Base-by-base conservation (phyloP, 2,888 invertebrate genomes). In the Morinoia aosen region DNA sequence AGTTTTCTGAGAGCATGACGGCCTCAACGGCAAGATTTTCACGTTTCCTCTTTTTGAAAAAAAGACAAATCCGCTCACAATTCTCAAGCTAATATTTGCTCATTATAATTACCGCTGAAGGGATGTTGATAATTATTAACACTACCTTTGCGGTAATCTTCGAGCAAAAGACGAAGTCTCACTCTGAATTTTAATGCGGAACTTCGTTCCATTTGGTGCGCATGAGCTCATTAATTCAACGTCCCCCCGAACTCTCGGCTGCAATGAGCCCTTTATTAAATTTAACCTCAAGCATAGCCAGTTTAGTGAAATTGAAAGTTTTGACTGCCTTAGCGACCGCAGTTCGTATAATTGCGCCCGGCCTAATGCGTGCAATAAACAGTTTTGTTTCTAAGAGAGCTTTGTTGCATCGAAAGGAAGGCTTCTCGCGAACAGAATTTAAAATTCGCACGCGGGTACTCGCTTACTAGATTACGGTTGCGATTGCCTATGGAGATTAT, bases 211-310 rank as follows among this genome's bases (percentile, higher is more conserved):
- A 76, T 76, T 76, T 76, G 76, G 76, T 76, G 25, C 1, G 33
- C 76, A 76, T 16, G 76, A 76, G 76, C 76, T 76, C 33, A 76
- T 25, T 76, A 76, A 76, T 76, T 76, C 76, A 33, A 76, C 33
- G 33, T 33, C 90, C 40, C 40, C 16, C 90, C 48, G 48, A 90
- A 90, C 90, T 90, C 48, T 39, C 90, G 48, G 48, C 12, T 93
- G 48, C 11, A 93, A 56, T 93, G 93, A 57, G 93, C 57, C 93
- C 57, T 33, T 16, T 93, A 33, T 93, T 90, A 90, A 56, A 93
- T 93, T 93, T 93, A 93, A 93, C 57, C 58, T 58, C 93, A 93
- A 57, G 93, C 56, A 57, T 58, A 12, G 93, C 93, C 93, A 93
- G 33, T 93, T 57, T 8, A 93, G n/a, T 33, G 48, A 93, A 93